phyloP scores from a whole-genome alignment of 2,797 vertebrate genomes.

The Lemur catta region DNA sequence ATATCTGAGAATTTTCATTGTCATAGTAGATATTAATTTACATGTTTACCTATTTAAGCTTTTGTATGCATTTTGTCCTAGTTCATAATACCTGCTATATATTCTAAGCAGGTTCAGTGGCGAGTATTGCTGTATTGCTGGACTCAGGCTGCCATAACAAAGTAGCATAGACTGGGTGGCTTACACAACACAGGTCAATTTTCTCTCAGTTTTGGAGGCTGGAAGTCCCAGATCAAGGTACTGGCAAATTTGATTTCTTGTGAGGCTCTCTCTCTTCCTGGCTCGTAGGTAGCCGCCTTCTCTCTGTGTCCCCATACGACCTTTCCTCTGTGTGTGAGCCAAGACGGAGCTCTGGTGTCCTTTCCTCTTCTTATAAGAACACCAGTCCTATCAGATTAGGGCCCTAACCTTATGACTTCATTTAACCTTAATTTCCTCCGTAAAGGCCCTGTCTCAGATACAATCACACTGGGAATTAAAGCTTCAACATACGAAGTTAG shows the following conservation, averaged over 20 bases:
- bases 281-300: not conserved
- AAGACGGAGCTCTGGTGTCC: not conserved
- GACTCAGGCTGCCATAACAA: not conserved
- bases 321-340: not conserved
- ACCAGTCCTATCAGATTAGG: not conserved
- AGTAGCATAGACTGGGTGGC: not conserved
- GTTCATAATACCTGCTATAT: not conserved
- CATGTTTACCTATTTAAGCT: not conserved
- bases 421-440: not conserved
- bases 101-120: not conserved
- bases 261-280: not conserved
- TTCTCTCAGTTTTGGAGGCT: not conserved
- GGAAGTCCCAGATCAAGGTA: not conserved
- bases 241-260: not conserved
- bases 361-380: not conserved
- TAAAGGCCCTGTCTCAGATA: not conserved
- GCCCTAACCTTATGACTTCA: not conserved
- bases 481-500: not conserved
- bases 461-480: not conserved
- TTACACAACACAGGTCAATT: not conserved
- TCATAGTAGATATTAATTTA: not conserved
- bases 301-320: not conserved
- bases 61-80: not conserved
- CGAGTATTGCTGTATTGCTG: not conserved
- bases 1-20: not conserved